phyloP scores from a whole-genome alignment of 2,797 vertebrate species.

The Gymnocypris eckloni region DNA sequence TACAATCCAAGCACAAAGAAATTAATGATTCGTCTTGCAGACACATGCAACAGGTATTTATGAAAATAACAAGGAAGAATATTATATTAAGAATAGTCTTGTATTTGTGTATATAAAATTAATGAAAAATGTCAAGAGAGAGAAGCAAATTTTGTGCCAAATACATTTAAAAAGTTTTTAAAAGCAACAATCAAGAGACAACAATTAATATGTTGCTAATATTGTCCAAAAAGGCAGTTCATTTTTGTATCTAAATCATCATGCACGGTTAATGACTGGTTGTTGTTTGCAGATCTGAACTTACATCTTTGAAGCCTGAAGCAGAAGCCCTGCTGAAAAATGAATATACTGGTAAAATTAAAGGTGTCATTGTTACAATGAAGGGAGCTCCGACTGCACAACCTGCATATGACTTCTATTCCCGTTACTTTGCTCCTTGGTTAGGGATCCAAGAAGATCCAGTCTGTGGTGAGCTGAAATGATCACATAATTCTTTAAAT shows the following conservation, averaged over 20 bases:
- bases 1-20: slow-evolving; percentile 81
- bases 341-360: slow-evolving; percentile 82
- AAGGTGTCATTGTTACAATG: slow-evolving; percentile 85
- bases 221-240: background rate
- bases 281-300: slow-evolving; percentile 75
- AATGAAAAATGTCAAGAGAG: background rate
- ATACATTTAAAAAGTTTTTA: background rate
- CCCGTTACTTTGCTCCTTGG: slow-evolving; percentile 92
- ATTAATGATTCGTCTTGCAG: slow-evolving; percentile 84
- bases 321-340: slow-evolving; percentile 70
- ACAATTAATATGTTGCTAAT: background rate
- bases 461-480: slow-evolving; percentile 82
- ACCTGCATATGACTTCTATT: slow-evolving; percentile 87
- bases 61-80: background rate
- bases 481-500: background rate
- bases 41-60: slow-evolving; percentile 77
- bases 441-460: slow-evolving; percentile 89
- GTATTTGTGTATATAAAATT: background rate
- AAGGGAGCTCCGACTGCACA: slow-evolving; percentile 78
- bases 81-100: background rate
- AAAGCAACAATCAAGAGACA: background rate
- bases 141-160: background rate
- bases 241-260: background rate
- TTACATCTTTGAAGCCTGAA: slow-evolving; percentile 82
- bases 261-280: background rate